These are phyloP conservation scores for Drosophila biarmipes DNA, from an alignment of 1,140 invertebrate genomes.

Conservation along the genomic window DNA sequence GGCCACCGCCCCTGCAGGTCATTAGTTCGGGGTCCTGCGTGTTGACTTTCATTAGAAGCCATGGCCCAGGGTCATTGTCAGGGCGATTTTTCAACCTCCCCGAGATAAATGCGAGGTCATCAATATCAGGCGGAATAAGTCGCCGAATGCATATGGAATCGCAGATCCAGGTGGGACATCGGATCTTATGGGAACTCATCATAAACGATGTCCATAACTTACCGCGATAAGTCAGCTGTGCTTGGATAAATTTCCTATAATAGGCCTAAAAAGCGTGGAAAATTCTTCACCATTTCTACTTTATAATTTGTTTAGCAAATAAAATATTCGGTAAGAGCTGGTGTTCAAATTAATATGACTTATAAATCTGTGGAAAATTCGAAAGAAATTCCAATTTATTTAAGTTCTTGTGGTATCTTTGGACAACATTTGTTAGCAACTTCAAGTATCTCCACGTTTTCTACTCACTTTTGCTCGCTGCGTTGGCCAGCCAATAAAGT, in stretches of 20 bases:
- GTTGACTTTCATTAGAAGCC: constrained; percentile 61
- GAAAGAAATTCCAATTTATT: neutral
- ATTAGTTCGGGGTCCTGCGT: constrained; percentile 43
- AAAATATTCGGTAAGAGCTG: too few species aligned
- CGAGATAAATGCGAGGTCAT: constrained; percentile 57
- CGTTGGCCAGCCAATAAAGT: constrained; percentile 15
- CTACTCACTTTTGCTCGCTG: neutral
- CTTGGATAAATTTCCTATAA: neutral
- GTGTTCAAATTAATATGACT: too few species aligned
- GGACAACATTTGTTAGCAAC: too few species aligned
- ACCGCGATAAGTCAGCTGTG: neutral
- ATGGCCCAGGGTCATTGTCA: constrained; percentile 33
- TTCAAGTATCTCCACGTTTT: too few species aligned
- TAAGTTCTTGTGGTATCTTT: neutral
- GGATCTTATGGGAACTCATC: neutral
- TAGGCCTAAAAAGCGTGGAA: too few species aligned
- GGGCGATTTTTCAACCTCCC: constrained; percentile 41
- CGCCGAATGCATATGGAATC: constrained; percentile 11
- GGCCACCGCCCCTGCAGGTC: constrained; percentile 4
- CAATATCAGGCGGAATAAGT: constrained; percentile 45
- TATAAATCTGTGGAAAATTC: neutral
- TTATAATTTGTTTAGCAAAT: neutral
- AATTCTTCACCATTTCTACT: too few species aligned
- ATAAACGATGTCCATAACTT: neutral
- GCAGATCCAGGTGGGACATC: constrained; percentile 20